A percentile compares a stretch with the other conserved stretches of the same genome.
Conservation (phyloP, 2,797 vertebrate genomes). For the Anguilla anguilla region DNA sequence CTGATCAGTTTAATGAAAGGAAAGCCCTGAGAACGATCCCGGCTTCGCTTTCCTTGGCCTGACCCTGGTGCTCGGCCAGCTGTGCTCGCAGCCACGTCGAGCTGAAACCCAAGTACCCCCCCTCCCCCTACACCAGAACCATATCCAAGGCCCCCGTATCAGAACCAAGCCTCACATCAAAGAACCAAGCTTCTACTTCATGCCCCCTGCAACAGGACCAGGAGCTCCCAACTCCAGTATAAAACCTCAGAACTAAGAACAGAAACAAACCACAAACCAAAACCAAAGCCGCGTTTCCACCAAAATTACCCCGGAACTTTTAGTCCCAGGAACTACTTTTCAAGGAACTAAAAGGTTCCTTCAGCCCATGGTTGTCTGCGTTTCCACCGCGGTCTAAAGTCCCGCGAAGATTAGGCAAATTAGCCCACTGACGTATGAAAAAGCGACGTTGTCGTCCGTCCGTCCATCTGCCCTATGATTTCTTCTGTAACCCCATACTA, state of each 20-base stretch:
- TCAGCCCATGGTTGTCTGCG: too few relatives aligned
- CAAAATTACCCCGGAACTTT: too few relatives aligned
- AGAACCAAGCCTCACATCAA: neutral
- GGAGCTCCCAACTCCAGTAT: neutral
- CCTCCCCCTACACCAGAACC: neutral
- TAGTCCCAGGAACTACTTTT: too few relatives aligned
- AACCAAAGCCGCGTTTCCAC: too few relatives aligned
- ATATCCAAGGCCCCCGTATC: neutral
- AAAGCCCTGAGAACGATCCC: constrained; percentile 65
- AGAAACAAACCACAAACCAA: neutral
- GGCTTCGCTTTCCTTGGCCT: constrained; percentile 29
- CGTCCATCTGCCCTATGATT: too few relatives aligned
- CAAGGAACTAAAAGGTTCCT: too few relatives aligned
- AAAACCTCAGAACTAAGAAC: neutral
- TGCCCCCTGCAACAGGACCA: neutral
- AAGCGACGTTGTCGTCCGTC: too few relatives aligned
- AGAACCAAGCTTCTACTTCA: neutral
- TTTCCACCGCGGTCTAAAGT: too few relatives aligned
- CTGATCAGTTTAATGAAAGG: constrained; percentile 62
- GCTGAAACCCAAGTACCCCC: neutral
- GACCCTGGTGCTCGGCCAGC: constrained; percentile 47
- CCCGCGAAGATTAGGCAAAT: too few relatives aligned
- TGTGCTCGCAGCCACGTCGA: neutral
- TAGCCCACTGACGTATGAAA: too few relatives aligned
- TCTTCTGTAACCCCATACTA: too few relatives aligned